A percentile compares a stretch with the other conserved stretches of the same genome.
These are phyloP conservation scores for Drosophila kurseongensis DNA, from an alignment of 1,140 invertebrate species.

Conservation along the genomic window DNA sequence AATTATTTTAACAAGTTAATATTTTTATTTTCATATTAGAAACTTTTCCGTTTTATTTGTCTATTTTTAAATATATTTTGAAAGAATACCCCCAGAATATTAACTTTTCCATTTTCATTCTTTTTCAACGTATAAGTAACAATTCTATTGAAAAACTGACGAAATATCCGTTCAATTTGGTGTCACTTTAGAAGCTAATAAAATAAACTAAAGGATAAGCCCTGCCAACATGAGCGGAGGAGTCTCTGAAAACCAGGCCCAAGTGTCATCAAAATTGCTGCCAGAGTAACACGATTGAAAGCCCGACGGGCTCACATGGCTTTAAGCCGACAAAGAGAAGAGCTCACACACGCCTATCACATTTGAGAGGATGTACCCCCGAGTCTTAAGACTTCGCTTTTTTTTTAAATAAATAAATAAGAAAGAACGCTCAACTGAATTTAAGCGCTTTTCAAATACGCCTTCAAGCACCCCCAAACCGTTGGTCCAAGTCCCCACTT, in stretches of 20 bases:
- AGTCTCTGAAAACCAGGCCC: slow-evolving; percentile 54
- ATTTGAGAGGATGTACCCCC: slow-evolving; percentile 32
- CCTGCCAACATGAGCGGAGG: slow-evolving; percentile 49
- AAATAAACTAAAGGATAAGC: slow-evolving; percentile 79
- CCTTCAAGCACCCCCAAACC: slow-evolving; percentile 37
- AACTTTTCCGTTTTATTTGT: too few species aligned
- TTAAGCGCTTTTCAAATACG: slow-evolving; percentile 79
- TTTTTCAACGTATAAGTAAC: not conserved
- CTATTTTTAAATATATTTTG: too few species aligned
- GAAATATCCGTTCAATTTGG: slow-evolving; percentile 72
- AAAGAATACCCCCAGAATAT: too few species aligned
- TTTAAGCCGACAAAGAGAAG: slow-evolving; percentile 58
- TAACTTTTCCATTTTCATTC: not conserved
- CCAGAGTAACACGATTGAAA: slow-evolving; percentile 49
- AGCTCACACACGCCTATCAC: slow-evolving; percentile 36
- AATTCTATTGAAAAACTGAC: slow-evolving; percentile 4
- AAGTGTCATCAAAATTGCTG: slow-evolving; percentile 75
- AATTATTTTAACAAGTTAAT: too few species aligned
- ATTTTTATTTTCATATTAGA: too few species aligned
- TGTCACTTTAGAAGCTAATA: slow-evolving; percentile 75
- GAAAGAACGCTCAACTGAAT: slow-evolving; percentile 65
- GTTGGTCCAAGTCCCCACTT: slow-evolving; percentile 61
- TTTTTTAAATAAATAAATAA: slow-evolving; percentile 50
- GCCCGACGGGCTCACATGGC: slow-evolving; percentile 35
- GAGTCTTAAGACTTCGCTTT: slow-evolving; percentile 54